A percentile compares a stretch with the other conserved stretches of the same genome.
Conservation (phyloP, 2,888 invertebrate genomes). For the Suillia variegata region DNA sequence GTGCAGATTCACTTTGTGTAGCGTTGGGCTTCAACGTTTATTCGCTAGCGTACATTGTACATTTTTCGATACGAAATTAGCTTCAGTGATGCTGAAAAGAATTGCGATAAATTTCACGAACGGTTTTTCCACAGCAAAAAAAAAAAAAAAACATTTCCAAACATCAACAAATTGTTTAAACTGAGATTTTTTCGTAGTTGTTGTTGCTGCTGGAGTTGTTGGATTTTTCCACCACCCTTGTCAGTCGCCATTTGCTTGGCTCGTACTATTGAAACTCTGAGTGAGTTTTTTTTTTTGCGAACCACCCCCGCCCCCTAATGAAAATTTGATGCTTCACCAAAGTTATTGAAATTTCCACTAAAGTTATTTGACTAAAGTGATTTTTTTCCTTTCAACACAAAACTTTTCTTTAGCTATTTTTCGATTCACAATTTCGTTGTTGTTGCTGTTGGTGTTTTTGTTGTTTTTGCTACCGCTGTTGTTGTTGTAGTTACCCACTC, state of each 20-base stretch:
- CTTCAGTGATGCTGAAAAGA: conserved; percentile 32
- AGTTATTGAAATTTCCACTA: conserved; percentile 20
- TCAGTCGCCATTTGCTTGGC: background rate
- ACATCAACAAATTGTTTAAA: conserved; percentile 28
- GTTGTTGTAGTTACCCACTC: background rate
- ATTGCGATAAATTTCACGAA: conserved; percentile 30
- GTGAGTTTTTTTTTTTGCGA: background rate
- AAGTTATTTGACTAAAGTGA: conserved; percentile 29
- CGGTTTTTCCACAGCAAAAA: background rate
- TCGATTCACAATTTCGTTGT: conserved; percentile 18
- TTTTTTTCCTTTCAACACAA: conserved; percentile 26
- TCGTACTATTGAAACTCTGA: too few species aligned
- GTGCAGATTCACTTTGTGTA: conserved; percentile 3
- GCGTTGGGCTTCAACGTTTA: too few species aligned
- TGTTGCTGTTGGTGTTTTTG: background rate
- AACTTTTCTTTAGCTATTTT: conserved; percentile 15
- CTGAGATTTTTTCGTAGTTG: conserved; percentile 7
- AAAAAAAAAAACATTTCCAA: conserved; percentile 5
- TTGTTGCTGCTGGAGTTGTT: too few species aligned
- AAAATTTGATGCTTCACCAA: conserved; percentile 15
- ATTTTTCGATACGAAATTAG: conserved; percentile 22
- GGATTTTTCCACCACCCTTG: background rate
- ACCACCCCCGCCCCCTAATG: conserved; percentile 21
- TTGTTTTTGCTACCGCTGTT: background rate
- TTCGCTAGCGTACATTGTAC: too few species aligned